Evolutionary conservation across 2,113 vertebrate genomes (phyloP).

Genomic region (Phycodurus eques): DNA sequence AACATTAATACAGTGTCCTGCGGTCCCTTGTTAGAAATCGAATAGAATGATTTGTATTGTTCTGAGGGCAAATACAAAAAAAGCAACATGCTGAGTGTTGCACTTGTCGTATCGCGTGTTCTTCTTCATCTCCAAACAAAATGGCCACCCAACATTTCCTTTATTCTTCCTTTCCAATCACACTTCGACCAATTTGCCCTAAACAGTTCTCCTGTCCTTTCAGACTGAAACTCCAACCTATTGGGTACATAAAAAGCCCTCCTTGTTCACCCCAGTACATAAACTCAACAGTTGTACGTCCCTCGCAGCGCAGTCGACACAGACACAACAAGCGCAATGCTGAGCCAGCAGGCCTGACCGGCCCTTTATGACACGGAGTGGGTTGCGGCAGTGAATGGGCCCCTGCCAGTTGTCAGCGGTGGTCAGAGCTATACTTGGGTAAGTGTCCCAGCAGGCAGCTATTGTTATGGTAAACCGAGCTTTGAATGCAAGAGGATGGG

Average conservation of each 20-base stretch:
- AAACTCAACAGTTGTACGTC: slow-evolving; percentile 54
- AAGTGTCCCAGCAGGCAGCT: slow-evolving; percentile 62
- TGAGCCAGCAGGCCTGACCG: slow-evolving; percentile 45
- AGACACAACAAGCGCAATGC: slow-evolving; percentile 62
- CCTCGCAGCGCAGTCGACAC: slow-evolving; percentile 17
- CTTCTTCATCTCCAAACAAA: slow-evolving; percentile 33
- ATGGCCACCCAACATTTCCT: slow-evolving; percentile 30
- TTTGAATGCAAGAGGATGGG: slow-evolving; percentile 68
- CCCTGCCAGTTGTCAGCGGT: slow-evolving; percentile 61
- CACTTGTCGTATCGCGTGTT: slow-evolving; percentile 23
- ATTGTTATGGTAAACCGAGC: slow-evolving; percentile 74
- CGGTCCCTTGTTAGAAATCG: no score
- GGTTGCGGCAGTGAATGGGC: slow-evolving; percentile 62
- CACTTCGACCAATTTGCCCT: slow-evolving; percentile 49
- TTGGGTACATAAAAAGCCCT: slow-evolving; percentile 52
- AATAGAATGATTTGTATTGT: no score
- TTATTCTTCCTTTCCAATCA: slow-evolving; percentile 47
- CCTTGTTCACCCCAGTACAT: slow-evolving; percentile 48
- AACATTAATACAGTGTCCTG: no score
- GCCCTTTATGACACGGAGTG: slow-evolving; percentile 60
- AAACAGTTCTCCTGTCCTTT: slow-evolving; percentile 54
- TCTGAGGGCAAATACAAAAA: background rate
- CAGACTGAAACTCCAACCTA: slow-evolving; percentile 20
- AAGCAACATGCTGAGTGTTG: background rate
- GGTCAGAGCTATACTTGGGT: slow-evolving; percentile 54